Base-by-base conservation (phyloP, 2,113 vertebrate genomes). In the Gambusia holbrooki region DNA sequence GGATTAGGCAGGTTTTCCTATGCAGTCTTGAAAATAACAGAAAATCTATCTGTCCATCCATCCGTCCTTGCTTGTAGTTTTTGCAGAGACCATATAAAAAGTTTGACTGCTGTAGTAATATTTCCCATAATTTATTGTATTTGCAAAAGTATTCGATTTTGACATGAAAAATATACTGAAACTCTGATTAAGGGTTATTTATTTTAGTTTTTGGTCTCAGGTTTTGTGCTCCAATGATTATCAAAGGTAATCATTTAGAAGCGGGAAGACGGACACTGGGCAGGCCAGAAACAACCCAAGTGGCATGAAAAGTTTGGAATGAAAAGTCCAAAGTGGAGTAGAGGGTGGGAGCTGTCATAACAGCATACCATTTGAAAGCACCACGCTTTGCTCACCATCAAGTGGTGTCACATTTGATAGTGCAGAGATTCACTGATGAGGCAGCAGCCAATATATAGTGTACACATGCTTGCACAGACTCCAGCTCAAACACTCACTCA, bases 321-420 rank as follows among this genome's bases (percentile, higher is more conserved):
- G 65, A 73, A 82, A 76, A 66, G 78, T 51, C 62, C 4, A 32
- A 15, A 81, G 88, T 77, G 74, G 74, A 79, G 51, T 33, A 64
- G 68, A 84, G 76, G 77, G 66, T 62, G 48, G 76, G 83, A 77
- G 85, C 92, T 85, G 90, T 91, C 88, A 93, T 89, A 93, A 93
- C 91, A 92, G 77, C 82, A 79, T 83, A 76, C 86, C 84, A 79
- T 86, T 83, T 69, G 76, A 86, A 86, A 90, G 88, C 77, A 35
- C 78, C 80, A 78, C 81, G 84, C 89, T 76, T 71, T 84, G 67
- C 73, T 89, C 81, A 58, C 84, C 84, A 74, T 89, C 86, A 77
- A 91, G 81, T 84, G 84, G 79, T 93, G 93, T 93, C 91, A 87
- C 90, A 88, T 88, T 89, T 74, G 84, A 89, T 92, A 74, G 76